Percentiles rank a stretch among this genome's conserved stretches.
Evolutionary conservation across 2,113 vertebrate species (phyloP).

Genomic region (Perca flavescens): DNA sequence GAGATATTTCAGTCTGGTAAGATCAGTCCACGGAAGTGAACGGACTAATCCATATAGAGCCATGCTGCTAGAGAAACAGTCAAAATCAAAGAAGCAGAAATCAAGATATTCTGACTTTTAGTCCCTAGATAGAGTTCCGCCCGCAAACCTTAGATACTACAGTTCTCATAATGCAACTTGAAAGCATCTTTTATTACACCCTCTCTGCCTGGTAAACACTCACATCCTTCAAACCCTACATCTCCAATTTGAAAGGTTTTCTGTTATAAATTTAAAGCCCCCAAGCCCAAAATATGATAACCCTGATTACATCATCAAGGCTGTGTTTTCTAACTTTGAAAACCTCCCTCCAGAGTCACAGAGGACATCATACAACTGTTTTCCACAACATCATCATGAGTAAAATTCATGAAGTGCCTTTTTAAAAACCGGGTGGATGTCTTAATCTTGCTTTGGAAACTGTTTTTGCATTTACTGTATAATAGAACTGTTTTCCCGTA

Average conservation of each 20-base stretch:
- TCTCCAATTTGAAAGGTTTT: not conserved
- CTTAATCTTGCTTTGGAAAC: not conserved
- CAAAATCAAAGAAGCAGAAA: not conserved
- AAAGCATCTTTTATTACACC: not conserved
- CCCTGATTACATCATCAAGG: constrained; percentile 1
- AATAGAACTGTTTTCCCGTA: not conserved
- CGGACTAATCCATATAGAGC: not conserved
- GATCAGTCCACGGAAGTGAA: not conserved
- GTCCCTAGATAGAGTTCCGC: no score
- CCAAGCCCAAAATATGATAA: not conserved
- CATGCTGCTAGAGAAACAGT: not conserved
- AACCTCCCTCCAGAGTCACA: not conserved
- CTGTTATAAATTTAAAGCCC: not conserved
- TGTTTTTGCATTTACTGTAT: not conserved
- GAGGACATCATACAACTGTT: not conserved
- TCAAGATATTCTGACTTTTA: not conserved
- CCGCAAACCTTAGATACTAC: not conserved
- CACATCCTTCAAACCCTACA: not conserved
- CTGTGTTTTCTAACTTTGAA: not conserved
- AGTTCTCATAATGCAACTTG: no score
- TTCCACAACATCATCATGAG: not conserved
- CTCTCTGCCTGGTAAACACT: not conserved
- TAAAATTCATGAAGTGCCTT: not conserved
- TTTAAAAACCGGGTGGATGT: not conserved
- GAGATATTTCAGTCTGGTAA: not conserved